phyloP scores from a whole-genome alignment of 2,888 invertebrate genomes.

The Andrena fulva region DNA sequence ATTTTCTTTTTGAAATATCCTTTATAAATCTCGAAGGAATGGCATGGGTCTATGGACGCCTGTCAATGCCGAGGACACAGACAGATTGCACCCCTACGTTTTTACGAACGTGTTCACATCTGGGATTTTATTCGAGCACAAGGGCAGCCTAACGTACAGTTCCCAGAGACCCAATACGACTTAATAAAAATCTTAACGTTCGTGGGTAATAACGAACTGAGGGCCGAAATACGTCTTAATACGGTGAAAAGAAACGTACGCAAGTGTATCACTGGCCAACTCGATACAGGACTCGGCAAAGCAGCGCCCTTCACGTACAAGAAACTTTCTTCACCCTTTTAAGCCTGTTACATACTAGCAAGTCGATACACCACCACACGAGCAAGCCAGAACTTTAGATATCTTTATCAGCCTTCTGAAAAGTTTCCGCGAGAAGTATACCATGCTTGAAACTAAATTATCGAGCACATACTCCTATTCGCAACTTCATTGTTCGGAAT shows the following conservation, averaged over 20 bases:
- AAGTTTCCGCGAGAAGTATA: slow-evolving; percentile 46
- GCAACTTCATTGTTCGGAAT: slow-evolving; percentile 36
- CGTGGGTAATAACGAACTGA: background rate
- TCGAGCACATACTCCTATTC: slow-evolving; percentile 40
- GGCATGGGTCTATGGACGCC: slow-evolving; percentile 55
- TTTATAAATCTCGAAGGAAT: slow-evolving; percentile 54
- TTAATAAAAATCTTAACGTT: background rate
- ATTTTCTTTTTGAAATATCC: slow-evolving; percentile 48
- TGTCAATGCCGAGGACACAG: slow-evolving; percentile 65
- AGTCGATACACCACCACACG: slow-evolving; percentile 26
- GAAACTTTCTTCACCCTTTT: slow-evolving; percentile 56
- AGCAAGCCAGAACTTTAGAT: slow-evolving; percentile 35
- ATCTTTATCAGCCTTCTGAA: slow-evolving; percentile 48
- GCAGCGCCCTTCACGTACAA: slow-evolving; percentile 7
- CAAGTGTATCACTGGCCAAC: background rate
- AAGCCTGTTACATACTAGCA: slow-evolving; percentile 37
- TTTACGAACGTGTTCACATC: slow-evolving; percentile 54
- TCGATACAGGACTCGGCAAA: slow-evolving; percentile 18
- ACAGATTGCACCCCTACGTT: slow-evolving; percentile 59
- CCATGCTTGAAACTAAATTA: slow-evolving; percentile 51
- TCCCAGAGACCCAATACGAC: slow-evolving; percentile 10
- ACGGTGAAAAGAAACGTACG: background rate
- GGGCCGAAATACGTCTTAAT: background rate
- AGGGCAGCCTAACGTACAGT: slow-evolving; percentile 52
- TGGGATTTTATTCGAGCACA: slow-evolving; percentile 53